A percentile compares a stretch with the other conserved stretches of the same genome.
Evolutionary conservation across 2,797 vertebrate species (phyloP).

Genomic region (Aldrovandia affinis): DNA sequence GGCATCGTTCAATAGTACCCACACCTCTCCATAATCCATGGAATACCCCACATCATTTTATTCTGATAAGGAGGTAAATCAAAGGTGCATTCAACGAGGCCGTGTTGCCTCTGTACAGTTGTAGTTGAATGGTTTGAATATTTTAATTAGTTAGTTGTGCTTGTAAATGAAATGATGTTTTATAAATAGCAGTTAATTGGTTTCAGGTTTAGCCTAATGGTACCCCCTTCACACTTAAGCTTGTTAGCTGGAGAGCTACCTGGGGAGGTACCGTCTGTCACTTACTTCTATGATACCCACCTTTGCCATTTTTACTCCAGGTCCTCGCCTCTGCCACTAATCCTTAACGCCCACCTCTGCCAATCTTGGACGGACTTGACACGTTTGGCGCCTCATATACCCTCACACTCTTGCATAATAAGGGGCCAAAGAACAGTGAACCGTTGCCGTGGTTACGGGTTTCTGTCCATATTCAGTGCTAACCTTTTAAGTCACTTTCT

Average conservation of each 20-base stretch:
- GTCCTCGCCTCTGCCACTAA: background rate
- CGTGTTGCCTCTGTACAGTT: too few species aligned
- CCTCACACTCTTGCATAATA: background rate
- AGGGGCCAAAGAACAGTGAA: slow-evolving; percentile 4
- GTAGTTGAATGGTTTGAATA: background rate
- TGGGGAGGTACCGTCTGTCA: background rate
- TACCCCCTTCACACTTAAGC: background rate
- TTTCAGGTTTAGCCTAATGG: background rate
- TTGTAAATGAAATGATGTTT: background rate
- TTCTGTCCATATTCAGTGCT: background rate
- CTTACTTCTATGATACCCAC: background rate
- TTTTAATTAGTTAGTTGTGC: background rate
- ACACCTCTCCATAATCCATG: too few species aligned
- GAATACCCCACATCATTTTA: too few species aligned
- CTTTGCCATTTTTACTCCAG: too few species aligned
- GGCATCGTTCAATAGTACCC: too few species aligned
- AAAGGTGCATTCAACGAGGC: too few species aligned
- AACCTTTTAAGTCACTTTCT: background rate
- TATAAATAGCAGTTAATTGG: background rate
- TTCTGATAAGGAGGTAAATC: too few species aligned
- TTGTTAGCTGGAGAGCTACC: background rate
- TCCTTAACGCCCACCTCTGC: background rate
- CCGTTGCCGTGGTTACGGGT: slow-evolving; percentile 31
- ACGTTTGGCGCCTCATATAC: background rate
- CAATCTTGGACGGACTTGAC: background rate